Conservation (phyloP, 2,888 invertebrate species). For the Limnephilus auricula region DNA sequence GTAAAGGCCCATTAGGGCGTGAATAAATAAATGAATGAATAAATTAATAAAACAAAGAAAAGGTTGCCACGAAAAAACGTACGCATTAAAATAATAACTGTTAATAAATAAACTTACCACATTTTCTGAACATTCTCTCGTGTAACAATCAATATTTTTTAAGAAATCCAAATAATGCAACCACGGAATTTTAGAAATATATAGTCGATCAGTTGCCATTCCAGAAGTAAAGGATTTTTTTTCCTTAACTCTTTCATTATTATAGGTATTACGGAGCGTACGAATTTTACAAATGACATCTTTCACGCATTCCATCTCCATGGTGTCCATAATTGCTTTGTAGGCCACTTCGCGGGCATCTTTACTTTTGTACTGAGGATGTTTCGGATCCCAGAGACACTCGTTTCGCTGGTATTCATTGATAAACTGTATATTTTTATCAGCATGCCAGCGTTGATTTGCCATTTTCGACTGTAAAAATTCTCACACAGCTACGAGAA, state of each 20-base stretch:
- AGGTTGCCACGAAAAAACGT: too few species aligned
- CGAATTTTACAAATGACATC: neutral
- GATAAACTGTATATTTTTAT: conserved; percentile 27
- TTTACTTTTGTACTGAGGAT: conserved; percentile 5
- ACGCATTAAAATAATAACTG: neutral
- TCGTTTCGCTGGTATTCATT: conserved; percentile 13
- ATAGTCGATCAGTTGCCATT: neutral
- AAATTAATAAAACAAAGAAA: too few species aligned
- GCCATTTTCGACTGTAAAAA: neutral
- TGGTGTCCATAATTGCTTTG: neutral
- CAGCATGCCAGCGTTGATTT: neutral
- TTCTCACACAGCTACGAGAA: neutral
- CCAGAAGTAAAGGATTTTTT: neutral
- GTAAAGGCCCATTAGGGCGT: too few species aligned
- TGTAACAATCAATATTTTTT: neutral
- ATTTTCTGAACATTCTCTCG: neutral
- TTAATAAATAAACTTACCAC: conserved; percentile 10
- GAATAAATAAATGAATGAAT: too few species aligned
- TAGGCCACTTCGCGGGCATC: conserved; percentile 12
- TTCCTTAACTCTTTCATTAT: neutral
- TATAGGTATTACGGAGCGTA: neutral
- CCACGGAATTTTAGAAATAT: conserved; percentile 11
- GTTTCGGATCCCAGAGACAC: conserved; percentile 21
- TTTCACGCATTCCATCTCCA: conserved; percentile 9
- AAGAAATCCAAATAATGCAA: conserved; percentile 4